Evolutionary conservation across 2,888 invertebrate genomes (phyloP), one percentile per base, ranked within the genome.

Genomic region (Salticus scenicus): DNA sequence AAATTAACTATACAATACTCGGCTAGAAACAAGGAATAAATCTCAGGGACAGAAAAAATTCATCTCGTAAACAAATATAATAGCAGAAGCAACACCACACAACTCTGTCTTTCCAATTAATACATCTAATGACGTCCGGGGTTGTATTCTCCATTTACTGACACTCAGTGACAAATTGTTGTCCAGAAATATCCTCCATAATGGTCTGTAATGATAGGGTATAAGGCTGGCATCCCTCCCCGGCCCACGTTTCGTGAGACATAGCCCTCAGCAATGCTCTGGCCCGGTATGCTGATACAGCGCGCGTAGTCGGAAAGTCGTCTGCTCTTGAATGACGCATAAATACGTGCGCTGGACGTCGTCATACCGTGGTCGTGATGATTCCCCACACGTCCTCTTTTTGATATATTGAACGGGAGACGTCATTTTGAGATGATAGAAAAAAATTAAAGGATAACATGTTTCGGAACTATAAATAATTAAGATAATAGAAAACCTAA

Each of bases 171-270:
- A 82, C 82, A 71, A 82, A 82, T 82, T 70, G 75, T 41, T 63
- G 70, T 70, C 66, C 74, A 73, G 79, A 73, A 73, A 80, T 73
- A 80, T 80, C 17, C 71, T 63, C 74, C 67, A 74, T 81, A 81
- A 81, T 81, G 63, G 74, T 28, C 57, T 12, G 74, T 81, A 82
- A 82, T 82, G 82, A 82, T 82, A 82, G 82, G 82, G 82, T 82
- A 82, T 10, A n/a, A 10, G 4, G 37, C 63, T 66, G 17, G 37
- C 57, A 28, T 37, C 63, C 69, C 47, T 42, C 67, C 67, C 41
- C 31, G 20, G 70, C 78, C 75, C 75, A 82, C 82, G 82, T 57
- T 70, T 28, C 37, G 27, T 57, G 64, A 70, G 75, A 69, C 74
- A 67, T 73, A 64, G 63, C 82, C 75, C 28, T 20, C 41, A 75